Base-by-base conservation (phyloP, 2,113 vertebrate genomes). In the Irena cyanogastra region DNA sequence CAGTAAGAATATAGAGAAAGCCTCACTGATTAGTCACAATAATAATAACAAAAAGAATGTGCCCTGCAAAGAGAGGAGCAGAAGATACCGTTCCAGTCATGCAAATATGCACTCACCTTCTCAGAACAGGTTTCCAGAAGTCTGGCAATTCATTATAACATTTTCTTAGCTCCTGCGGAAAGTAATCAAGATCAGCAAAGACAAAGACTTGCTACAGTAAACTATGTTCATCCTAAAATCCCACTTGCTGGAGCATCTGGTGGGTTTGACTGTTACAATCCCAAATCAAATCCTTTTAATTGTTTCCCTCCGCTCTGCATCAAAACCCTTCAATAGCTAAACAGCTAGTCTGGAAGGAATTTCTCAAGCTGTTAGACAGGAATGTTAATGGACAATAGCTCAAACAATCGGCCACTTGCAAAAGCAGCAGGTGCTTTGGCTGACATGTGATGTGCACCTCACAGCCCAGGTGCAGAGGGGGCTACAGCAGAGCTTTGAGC, bases 71-170 rank as follows among this genome's bases (percentile, higher is more conserved):
- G 42, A 81, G 33, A 85, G 59, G 8, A 72, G n/a, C 63, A 88
- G 53, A n/a, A 83, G 24, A 64, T 20, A 78, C 27, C 39, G 65
- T 66, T 65, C 35, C 50, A 50, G 17, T 59, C 82, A 95, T 83
- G 87, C 79, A 94, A 72, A 86, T 92, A 45, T 79, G 59, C 37
- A 97, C 96, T 76, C 70, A 97, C 96, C 95, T 97, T 89, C n/a
- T 81, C 78, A 64, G 39, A 90, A 65, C 9, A 83, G 41, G 49
- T 83, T 70, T 83, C 64, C 85, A 63, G 57, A 75, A 89, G 54
- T 89, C 77, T 85, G 78, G 59, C 47, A 80, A 78, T 56, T 95
- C 70, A 83, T 84, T 35, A 0, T 60, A 79, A 60, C 7, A 21
- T 72, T 44, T 92, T 85, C 78, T 75, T 78, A 69, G n/a, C 30